Base-by-base conservation (phyloP, 2,797 vertebrate species). In the Acanthopagrus latus region DNA sequence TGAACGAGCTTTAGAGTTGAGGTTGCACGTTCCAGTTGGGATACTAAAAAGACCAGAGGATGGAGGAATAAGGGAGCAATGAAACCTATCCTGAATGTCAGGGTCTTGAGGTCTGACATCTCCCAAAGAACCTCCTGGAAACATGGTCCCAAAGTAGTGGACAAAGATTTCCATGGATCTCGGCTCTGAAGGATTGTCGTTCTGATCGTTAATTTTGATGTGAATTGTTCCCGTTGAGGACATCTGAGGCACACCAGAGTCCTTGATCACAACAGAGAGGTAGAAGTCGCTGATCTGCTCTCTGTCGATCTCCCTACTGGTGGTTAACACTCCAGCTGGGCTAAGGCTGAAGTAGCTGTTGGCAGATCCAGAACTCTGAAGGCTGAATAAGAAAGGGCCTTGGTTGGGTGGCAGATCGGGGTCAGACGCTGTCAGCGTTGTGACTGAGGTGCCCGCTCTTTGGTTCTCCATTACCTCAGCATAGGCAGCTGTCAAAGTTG, bases 191-290 rank as follows among this genome's bases (percentile, higher is more conserved):
- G 98, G 98, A 79, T 99, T 99, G 94, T 99, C 98, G 0, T 99
- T 99, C 86, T 99, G 96, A 86, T 99, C 98, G 27, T 95, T 95
- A 46, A 99, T 94, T 60, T 94, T 96, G 74, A 99, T 84, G 3
- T 96, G 97, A 81, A 99, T 95, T 0, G 97, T 99, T 85, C 97
- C 98, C 0, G 98, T 99, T 64, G 98, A 99, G 64, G 98, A 99
- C 98, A 99, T 99, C 51, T 98, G 98, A 67, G 98, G 98, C 27
- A 97, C 64, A 0, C 98, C 98, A n/a, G 98, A 98, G 89, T 99
- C 98, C 77, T 96, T 96, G 0, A 97, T 98, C 20, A 98, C 87
- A 77, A 99, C 97, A 0, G 96, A 95, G 77, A 99, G 94, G 74
- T 96, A 97, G 91, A 99, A 99, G 83, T 98, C 95, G 0, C 96